A percentile compares a stretch with the other conserved stretches of the same genome.
These are phyloP conservation scores for Podilymbus podiceps DNA, from an alignment of 2,113 vertebrate species.

Conservation along the genomic window DNA sequence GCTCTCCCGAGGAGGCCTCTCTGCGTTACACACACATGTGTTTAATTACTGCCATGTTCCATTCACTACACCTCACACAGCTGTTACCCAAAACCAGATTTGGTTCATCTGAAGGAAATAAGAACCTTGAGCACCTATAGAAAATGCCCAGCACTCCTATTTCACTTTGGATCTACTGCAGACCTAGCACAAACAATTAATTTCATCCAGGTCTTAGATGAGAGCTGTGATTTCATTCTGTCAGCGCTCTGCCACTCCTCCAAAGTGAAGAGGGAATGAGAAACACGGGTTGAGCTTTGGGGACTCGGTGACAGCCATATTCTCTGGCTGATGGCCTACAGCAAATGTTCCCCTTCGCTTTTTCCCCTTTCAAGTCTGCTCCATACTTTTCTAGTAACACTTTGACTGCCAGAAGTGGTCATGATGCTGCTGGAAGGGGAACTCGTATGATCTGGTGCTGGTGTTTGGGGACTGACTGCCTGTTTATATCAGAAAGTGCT, in stretches of 20 bases:
- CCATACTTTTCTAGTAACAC: rapidly evolving
- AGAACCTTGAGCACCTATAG: not conserved
- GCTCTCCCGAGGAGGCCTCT: not conserved
- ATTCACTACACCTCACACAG: not conserved
- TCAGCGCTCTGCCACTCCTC: not conserved
- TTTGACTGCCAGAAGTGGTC: not conserved
- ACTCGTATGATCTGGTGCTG: rapidly evolving
- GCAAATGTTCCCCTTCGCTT: not conserved
- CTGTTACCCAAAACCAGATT: not conserved
- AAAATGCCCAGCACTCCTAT: not conserved
- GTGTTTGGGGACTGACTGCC: not conserved
- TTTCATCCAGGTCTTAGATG: not conserved
- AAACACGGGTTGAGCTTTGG: rapidly evolving
- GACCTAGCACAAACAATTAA: not conserved
- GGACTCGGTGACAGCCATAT: not conserved
- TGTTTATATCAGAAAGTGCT: too few relatives aligned
- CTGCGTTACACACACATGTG: not conserved
- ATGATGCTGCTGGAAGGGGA: not conserved
- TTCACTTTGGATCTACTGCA: not conserved
- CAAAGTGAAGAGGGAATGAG: not conserved
- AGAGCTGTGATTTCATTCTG: not conserved
- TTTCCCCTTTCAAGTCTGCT: not conserved
- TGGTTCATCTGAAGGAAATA: not conserved
- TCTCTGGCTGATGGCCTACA: not conserved
- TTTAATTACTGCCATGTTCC: not conserved